Percentiles rank a stretch among this genome's conserved stretches.
Evolutionary conservation across 2,113 vertebrate genomes (phyloP).

Genomic region (Opisthocomus hoazin): DNA sequence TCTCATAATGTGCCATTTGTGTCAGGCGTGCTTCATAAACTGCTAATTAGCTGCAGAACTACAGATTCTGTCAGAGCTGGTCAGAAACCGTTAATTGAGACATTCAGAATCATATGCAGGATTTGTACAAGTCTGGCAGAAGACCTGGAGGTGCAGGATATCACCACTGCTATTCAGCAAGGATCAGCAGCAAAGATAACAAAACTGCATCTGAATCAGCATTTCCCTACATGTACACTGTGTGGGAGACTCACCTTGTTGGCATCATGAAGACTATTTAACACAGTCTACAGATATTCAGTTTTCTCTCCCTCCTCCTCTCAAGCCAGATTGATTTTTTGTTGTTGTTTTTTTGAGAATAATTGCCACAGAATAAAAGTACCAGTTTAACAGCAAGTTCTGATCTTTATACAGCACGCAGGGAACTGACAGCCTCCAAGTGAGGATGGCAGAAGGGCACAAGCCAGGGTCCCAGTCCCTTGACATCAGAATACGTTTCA

Average conservation of each 20-base stretch:
- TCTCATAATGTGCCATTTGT: background rate
- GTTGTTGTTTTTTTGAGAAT: background rate
- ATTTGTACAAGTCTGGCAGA: background rate
- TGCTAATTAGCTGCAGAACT: background rate
- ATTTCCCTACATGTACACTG: background rate
- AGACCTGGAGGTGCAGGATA: background rate
- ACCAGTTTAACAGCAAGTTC: background rate
- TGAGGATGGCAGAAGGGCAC: background rate
- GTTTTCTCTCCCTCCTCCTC: background rate
- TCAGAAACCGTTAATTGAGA: background rate
- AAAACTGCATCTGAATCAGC: background rate
- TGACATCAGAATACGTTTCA: background rate
- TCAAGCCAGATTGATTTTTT: background rate
- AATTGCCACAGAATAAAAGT: background rate
- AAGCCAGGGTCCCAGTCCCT: background rate
- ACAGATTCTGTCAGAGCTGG: background rate
- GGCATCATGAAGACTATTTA: background rate
- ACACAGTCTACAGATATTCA: background rate
- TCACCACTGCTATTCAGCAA: background rate
- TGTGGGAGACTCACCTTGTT: background rate
- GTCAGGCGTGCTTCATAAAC: background rate
- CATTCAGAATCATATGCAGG: background rate
- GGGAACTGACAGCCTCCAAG: background rate
- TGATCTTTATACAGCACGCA: background rate
- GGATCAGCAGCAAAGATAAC: background rate